Evolutionary conservation across 2,113 vertebrate genomes (phyloP).

Genomic region (Dromas ardeola): DNA sequence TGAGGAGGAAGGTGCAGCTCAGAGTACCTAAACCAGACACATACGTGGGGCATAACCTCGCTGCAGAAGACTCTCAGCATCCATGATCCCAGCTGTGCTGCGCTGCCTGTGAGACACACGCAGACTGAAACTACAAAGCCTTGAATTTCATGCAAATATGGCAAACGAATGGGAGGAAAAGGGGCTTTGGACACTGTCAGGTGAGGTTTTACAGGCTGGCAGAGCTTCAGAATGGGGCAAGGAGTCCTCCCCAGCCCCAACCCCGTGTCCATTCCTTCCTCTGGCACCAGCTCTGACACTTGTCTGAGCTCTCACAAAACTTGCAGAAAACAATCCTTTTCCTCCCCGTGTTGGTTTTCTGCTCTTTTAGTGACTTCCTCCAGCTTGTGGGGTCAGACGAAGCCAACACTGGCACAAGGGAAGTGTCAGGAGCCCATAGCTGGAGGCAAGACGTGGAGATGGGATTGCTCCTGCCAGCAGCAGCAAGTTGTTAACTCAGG

Average conservation of each 20-base stretch:
- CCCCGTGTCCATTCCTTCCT: background rate
- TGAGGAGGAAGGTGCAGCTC: background rate
- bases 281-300: background rate
- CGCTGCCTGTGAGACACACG: background rate
- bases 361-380: background rate
- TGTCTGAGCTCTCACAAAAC: background rate
- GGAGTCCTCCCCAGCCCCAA: background rate
- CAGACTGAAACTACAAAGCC: background rate
- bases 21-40: background rate
- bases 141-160: background rate
- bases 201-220: background rate
- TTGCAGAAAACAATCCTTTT: background rate
- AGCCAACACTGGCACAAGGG: background rate
- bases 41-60: accelerated
- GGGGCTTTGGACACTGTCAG: background rate
- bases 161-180: background rate
- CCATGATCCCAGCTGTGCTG: background rate
- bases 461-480: background rate
- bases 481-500: background rate
- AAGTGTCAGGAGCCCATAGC: background rate
- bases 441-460: background rate
- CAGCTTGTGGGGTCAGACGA: background rate
- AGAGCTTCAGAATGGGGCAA: background rate
- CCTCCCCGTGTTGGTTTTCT: background rate
- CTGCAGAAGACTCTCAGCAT: background rate